Evolutionary conservation across 2,888 invertebrate species (phyloP).

Genomic region (Rhodophaea formosa): DNA sequence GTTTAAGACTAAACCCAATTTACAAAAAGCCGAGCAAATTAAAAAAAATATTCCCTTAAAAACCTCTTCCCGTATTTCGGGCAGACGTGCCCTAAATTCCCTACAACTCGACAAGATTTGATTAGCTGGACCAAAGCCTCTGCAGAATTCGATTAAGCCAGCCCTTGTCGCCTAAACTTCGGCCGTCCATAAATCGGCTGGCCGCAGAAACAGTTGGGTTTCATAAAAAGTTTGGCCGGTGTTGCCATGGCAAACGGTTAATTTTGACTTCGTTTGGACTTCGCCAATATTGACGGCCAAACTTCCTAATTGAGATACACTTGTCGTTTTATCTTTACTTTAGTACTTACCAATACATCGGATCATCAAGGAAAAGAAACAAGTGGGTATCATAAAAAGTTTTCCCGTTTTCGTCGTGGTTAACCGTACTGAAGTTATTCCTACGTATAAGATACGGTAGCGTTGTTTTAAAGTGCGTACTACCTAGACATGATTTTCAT

Average conservation of each 20-base stretch:
- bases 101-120: constrained; percentile 36
- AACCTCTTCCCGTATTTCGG: constrained; percentile 21
- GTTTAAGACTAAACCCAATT: neutral
- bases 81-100: constrained; percentile 32
- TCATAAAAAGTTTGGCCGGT: constrained; percentile 34
- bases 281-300: constrained; percentile 21
- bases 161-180: constrained; percentile 38
- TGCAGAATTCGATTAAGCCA: constrained; percentile 49
- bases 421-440: too few relatives aligned
- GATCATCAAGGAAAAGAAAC: neutral
- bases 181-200: constrained; percentile 43
- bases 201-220: constrained; percentile 35
- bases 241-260: constrained; percentile 22
- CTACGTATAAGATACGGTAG: too few relatives aligned
- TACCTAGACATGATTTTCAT: too few relatives aligned
- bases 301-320: neutral
- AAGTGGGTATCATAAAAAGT: too few relatives aligned
- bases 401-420: too few relatives aligned
- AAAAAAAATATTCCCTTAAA: neutral
- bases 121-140: constrained; percentile 41
- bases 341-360: neutral
- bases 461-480: too few relatives aligned
- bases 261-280: constrained; percentile 28
- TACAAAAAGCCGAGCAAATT: neutral
- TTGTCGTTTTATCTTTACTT: neutral